A percentile compares a stretch with the other conserved stretches of the same genome.
Evolutionary conservation across 2,113 vertebrate species (phyloP).

Genomic region (Sander vitreus): DNA sequence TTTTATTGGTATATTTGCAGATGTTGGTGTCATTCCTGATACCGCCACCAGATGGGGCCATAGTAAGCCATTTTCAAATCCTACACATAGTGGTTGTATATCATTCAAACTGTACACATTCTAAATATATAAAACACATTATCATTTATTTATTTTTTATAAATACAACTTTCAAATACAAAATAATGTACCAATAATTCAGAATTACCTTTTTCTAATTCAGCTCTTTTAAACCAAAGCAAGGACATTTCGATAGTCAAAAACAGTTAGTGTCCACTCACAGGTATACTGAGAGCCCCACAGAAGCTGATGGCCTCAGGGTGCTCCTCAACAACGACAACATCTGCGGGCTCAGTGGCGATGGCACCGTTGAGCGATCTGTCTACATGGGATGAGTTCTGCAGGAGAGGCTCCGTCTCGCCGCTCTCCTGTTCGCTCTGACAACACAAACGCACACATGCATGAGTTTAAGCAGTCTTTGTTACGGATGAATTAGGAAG

Average conservation of each 20-base stretch:
- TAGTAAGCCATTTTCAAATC: accelerated
- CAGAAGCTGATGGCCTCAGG: slow-evolving; percentile 92
- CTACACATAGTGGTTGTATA: not conserved
- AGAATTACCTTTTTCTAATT: not conserved
- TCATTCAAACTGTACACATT: not conserved
- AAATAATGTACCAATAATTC: not conserved
- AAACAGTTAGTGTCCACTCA: slow-evolving; percentile 78
- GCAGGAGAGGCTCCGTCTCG: slow-evolving; percentile 78
- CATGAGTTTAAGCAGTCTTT: not conserved
- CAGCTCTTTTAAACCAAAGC: not conserved
- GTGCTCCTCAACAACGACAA: slow-evolving; percentile 35
- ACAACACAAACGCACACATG: not conserved
- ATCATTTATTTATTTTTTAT: no score
- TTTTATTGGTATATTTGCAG: no score
- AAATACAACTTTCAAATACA: no score
- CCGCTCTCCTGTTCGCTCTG: slow-evolving; percentile 61
- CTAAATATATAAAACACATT: no score
- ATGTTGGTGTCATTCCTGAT: not conserved
- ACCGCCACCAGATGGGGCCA: slow-evolving; percentile 12
- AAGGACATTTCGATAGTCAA: not conserved
- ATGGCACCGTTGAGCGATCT: slow-evolving; percentile 56
- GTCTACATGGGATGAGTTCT: slow-evolving; percentile 52
- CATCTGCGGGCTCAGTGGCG: slow-evolving; percentile 59
- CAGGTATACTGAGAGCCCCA: slow-evolving; percentile 92
- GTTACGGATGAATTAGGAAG: not conserved